phyloP scores from a whole-genome alignment of 2,888 invertebrate genomes.

The Ochropacha duplaris region DNA sequence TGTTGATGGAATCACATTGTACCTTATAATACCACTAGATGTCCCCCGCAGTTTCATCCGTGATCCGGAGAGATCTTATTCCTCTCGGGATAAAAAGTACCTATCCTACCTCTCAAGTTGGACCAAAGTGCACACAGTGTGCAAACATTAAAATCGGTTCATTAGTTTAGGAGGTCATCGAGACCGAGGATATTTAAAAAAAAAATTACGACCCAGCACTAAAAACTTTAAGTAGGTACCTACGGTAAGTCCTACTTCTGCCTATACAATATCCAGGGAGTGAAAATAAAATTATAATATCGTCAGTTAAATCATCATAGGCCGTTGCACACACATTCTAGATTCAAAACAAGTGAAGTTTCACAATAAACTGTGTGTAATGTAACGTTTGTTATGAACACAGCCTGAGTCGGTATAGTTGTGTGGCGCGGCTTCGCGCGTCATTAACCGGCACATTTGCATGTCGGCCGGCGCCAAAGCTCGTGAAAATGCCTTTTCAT shows the following conservation, averaged over 20 bases:
- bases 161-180: too few species aligned
- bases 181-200: too few species aligned
- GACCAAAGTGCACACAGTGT: too few species aligned
- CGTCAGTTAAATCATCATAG: background rate
- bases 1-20: too few species aligned
- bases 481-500: slow-evolving; percentile 81
- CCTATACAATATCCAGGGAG: slow-evolving; percentile 6
- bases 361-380: slow-evolving; percentile 33
- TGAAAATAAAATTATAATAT: slow-evolving; percentile 16
- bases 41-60: too few species aligned
- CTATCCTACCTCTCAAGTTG: too few species aligned
- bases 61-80: too few species aligned
- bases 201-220: too few species aligned
- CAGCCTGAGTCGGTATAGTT: slow-evolving; percentile 46
- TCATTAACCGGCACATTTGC: slow-evolving; percentile 76
- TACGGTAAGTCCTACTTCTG: background rate
- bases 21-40: too few species aligned
- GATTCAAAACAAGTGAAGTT: slow-evolving; percentile 11
- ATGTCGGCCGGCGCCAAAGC: slow-evolving; percentile 76
- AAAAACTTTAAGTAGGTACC: too few species aligned
- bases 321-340: background rate
- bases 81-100: too few species aligned
- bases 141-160: too few species aligned
- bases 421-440: slow-evolving; percentile 67
- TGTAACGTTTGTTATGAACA: slow-evolving; percentile 37